Evolutionary conservation across 2,113 vertebrate species (phyloP), one percentile per base, ranked within the genome.

Genomic region (Isichthys henryi): DNA sequence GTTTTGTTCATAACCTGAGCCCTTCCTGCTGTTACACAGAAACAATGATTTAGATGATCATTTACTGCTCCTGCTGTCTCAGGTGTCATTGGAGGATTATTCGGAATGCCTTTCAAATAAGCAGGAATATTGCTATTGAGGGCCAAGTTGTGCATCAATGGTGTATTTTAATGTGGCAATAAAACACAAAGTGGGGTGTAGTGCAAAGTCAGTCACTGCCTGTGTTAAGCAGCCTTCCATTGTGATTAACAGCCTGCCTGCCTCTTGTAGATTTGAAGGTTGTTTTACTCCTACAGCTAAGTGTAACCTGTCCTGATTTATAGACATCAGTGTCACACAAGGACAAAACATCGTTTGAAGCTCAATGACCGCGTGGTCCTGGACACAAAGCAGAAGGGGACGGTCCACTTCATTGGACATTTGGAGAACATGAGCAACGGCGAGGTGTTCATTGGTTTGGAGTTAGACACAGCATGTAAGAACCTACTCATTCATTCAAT

Each of bases 381-480:
- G 17, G 89, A 70, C 48, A 84, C 70, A 5, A 86, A 86, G 56
- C 53, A 48, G 83, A 86, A 89, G 53, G 89, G 83, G 39, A 11
- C 15, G 1, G 83, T 86, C 15, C 53, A 83, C 50, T 89, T 48
- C 52, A 86, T 89, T 31, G 89, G 89, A 58, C 50, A 17, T 7
- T 23, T 89, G 39, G 82, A n/a, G 50, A 86, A 62, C 52, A 45
- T 46, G 15, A 31, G 5, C 45, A 70, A 7, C 43, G 23, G 27
- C 0, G 89, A 89, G 19, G 45, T 70, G 19, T 86, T 27, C 43
- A 31, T 89, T 21, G 89, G 89, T 7, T 56, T 89, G 89, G 89
- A 89, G 83, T 39, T 89, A 9, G 89, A 89, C 89, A 49, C n/a
- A 11, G 39, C 82, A 56, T 31, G 89, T 89, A 43, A 49, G 89